phyloP scores from a whole-genome alignment of 2,113 vertebrate genomes.

The Neolamprologus tretocephalus region DNA sequence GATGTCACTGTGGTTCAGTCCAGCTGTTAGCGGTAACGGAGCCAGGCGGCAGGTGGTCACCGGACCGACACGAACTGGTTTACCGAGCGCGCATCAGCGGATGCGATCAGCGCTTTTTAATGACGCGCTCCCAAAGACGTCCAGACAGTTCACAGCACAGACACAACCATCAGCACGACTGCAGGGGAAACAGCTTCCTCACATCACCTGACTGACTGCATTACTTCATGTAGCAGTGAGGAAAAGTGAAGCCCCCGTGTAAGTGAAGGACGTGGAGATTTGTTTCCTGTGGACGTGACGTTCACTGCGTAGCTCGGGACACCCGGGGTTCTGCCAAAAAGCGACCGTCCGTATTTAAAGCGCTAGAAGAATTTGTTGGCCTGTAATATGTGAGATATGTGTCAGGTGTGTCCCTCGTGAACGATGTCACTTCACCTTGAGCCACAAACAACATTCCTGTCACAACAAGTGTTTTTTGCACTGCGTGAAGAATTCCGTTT shows the following conservation, averaged over 20 bases:
- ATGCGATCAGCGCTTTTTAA: neutral
- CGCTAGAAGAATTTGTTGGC: neutral
- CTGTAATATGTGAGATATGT: neutral
- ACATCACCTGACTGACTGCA: neutral
- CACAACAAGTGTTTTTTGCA: neutral
- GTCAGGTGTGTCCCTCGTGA: neutral
- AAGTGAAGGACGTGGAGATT: neutral
- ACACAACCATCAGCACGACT: fast-evolving
- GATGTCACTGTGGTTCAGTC: neutral
- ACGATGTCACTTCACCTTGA: neutral
- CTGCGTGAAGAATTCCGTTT: fast-evolving
- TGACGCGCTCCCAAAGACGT: neutral
- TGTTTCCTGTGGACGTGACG: neutral
- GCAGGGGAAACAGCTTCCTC: neutral
- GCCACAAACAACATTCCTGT: neutral
- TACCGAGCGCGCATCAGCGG: neutral
- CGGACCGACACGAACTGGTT: neutral
- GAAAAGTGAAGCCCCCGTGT: neutral
- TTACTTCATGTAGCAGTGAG: neutral
- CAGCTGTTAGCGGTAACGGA: neutral
- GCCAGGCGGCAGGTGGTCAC: neutral
- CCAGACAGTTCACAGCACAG: neutral
- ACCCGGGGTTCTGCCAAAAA: neutral
- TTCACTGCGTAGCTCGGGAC: neutral
- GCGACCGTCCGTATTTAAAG: neutral